Percentiles rank a stretch among this genome's conserved stretches.
phyloP scores from a whole-genome alignment of 2,797 vertebrate genomes.

The Catharus ustulatus region DNA sequence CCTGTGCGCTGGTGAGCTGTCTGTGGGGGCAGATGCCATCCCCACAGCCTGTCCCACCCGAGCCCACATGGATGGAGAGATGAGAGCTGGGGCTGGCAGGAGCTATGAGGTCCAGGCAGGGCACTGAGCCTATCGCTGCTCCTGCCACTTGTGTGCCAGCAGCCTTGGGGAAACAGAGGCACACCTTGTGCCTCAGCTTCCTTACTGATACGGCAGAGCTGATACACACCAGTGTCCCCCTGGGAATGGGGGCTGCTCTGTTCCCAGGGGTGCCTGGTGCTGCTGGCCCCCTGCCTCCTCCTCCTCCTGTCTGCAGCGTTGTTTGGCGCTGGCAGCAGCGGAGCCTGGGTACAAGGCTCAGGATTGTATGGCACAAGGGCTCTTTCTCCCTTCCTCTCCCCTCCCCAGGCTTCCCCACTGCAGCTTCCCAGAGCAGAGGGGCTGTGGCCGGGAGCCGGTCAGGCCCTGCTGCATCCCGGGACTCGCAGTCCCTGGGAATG shows the following conservation, averaged over 20 bases:
- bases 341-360: constrained; percentile 50
- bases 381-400: constrained; percentile 53
- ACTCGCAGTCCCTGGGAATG: fast-evolving
- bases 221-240: background rate
- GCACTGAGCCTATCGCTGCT: background rate
- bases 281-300: background rate
- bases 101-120: background rate
- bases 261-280: background rate
- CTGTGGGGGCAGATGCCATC: background rate
- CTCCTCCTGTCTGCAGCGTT: background rate
- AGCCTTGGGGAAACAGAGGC: background rate
- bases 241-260: background rate
- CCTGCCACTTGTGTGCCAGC: fast-evolving
- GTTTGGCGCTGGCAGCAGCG: constrained; percentile 7
- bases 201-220: background rate
- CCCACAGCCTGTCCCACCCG: background rate
- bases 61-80: background rate
- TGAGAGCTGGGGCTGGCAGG: background rate
- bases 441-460: background rate
- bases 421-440: background rate
- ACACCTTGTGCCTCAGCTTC: background rate
- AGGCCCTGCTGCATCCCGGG: fast-evolving
- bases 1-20: fast-evolving
- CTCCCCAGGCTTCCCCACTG: background rate
- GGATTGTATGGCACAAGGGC: constrained; percentile 55